A percentile compares a stretch with the other conserved stretches of the same genome.
Evolutionary conservation across 2,888 invertebrate species (phyloP).

Genomic region (Pheosia gnoma): DNA sequence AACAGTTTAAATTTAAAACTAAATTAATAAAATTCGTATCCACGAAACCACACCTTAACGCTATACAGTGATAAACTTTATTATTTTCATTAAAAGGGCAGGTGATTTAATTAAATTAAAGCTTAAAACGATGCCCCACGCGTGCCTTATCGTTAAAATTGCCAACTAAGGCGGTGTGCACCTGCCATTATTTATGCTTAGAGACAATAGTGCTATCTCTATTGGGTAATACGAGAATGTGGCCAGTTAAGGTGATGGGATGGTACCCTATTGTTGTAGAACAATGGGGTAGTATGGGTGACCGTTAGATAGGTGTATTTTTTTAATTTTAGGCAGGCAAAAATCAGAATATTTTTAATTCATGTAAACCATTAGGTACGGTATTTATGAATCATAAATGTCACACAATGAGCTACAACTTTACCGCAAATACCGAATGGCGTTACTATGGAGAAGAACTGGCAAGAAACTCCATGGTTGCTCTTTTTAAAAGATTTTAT

Average conservation of each 20-base stretch:
- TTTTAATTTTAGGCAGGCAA: not conserved
- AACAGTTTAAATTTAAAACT: not conserved
- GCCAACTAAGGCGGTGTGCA: slow-evolving; percentile 33
- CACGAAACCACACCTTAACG: slow-evolving; percentile 24
- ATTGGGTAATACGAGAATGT: slow-evolving; percentile 3
- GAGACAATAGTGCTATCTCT: slow-evolving; percentile 4
- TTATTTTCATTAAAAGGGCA: slow-evolving; percentile 59
- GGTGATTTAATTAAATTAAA: slow-evolving; percentile 52
- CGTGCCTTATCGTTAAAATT: slow-evolving; percentile 59
- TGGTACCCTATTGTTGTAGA: not conserved
- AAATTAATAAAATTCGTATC: slow-evolving; percentile 7
- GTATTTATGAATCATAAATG: no score
- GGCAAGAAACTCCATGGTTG: no score
- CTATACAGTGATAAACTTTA: slow-evolving; percentile 49
- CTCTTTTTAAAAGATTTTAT: no score
- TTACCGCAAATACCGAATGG: no score
- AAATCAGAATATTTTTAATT: not conserved
- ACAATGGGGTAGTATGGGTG: not conserved
- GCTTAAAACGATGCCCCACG: slow-evolving; percentile 48
- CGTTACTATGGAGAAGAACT: no score
- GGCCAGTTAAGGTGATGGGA: not conserved
- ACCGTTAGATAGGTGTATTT: not conserved
- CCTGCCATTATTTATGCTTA: slow-evolving; percentile 15
- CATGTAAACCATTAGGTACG: no score
- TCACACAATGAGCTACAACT: no score